These are phyloP conservation scores for Heteractis magnifica DNA, from an alignment of 92 coral and sea anemone genomes.

Conservation along the genomic window DNA sequence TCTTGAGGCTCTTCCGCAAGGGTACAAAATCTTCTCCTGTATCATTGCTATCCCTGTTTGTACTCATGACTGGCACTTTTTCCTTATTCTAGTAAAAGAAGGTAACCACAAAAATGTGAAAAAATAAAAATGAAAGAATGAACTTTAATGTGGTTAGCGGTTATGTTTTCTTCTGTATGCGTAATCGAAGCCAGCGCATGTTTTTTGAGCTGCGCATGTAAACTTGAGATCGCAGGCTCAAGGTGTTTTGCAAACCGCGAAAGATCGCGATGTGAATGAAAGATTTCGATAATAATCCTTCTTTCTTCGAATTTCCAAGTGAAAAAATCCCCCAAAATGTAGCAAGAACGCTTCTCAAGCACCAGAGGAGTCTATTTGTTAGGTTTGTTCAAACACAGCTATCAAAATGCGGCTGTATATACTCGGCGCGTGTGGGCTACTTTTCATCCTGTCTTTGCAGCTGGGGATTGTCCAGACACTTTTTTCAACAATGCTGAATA, in stretches of 20 bases:
- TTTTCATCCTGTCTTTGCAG: conserved; percentile 63
- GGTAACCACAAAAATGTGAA: background rate
- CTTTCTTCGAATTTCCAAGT: background rate
- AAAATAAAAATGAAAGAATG: background rate
- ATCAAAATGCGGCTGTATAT: conserved; percentile 54
- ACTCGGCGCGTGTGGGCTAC: conserved; percentile 39
- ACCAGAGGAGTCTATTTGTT: background rate
- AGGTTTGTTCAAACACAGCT: background rate
- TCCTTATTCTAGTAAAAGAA: background rate
- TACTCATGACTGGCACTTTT: background rate
- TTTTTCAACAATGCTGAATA: conserved; percentile 49
- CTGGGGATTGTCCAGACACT: conserved; percentile 77
- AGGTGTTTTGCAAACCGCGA: conserved; percentile 28
- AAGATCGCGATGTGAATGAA: background rate
- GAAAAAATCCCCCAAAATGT: background rate
- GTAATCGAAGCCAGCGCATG: background rate
- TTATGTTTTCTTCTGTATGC: background rate
- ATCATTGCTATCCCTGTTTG: conserved; percentile 1
- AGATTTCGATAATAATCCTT: background rate
- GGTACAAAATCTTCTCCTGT: conserved; percentile 64
- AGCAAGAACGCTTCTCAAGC: background rate
- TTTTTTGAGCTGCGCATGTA: conserved; percentile 4
- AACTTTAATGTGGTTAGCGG: conserved; percentile 1
- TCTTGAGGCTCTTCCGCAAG: conserved; percentile 66
- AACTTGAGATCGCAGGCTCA: conserved; percentile 34